Conservation (phyloP, 2,888 invertebrate genomes). For the Dynastes maya region DNA sequence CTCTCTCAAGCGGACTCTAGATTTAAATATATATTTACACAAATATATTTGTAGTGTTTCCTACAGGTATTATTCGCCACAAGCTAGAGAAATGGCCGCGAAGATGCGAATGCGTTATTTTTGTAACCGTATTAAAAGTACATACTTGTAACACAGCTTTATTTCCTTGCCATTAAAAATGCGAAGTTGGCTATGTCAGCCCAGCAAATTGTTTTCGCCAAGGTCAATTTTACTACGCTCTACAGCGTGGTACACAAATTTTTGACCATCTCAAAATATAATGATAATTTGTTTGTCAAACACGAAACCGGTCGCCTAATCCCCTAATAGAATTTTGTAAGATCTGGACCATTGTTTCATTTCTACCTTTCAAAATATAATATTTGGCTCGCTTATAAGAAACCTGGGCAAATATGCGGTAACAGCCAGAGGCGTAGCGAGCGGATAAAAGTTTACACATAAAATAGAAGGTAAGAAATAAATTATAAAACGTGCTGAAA, state of each 20-base stretch:
- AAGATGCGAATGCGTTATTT: constrained; percentile 10
- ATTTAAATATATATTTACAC: constrained; percentile 17
- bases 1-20: constrained; percentile 9
- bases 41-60: constrained; percentile 17
- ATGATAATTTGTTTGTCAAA: not conserved
- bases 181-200: constrained; percentile 17
- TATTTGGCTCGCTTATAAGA: not conserved
- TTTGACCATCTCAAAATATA: not conserved
- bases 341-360: too few species aligned
- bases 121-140: constrained; percentile 20
- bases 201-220: not conserved
- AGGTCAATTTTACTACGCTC: constrained; percentile 32
- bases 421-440: too few species aligned
- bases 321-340: too few species aligned
- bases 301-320: too few species aligned
- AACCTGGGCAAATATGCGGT: too few species aligned
- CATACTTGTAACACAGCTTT: constrained; percentile 5
- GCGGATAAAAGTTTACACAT: too few species aligned
- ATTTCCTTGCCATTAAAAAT: constrained; percentile 19
- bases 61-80: too few species aligned
- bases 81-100: too few species aligned
- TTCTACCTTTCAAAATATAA: too few species aligned
- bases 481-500: too few species aligned
- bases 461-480: too few species aligned
- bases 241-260: not conserved